Evolutionary conservation across 2,888 invertebrate genomes (phyloP).

Genomic region (Acrocyrtus sp.): DNA sequence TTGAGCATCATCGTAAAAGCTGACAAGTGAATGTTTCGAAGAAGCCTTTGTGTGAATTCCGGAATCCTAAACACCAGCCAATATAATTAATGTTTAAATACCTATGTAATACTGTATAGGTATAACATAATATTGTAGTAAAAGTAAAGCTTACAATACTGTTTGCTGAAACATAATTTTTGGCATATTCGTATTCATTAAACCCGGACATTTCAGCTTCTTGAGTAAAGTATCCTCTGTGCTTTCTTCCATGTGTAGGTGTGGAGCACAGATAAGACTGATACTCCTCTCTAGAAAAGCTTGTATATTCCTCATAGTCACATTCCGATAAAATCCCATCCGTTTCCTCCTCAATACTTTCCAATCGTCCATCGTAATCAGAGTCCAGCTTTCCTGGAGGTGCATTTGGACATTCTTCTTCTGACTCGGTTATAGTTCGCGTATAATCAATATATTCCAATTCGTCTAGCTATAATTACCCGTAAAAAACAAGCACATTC

Average conservation of each 20-base stretch:
- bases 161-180: background rate
- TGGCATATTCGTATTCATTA: background rate
- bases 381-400: background rate
- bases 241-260: slow-evolving; percentile 9
- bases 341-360: slow-evolving; percentile 18
- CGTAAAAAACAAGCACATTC: too few relatives aligned
- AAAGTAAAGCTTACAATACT: too few relatives aligned
- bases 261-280: slow-evolving; percentile 32
- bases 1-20: too few relatives aligned
- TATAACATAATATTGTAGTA: too few relatives aligned
- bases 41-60: too few relatives aligned
- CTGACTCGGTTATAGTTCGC: background rate
- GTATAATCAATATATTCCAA: slow-evolving; percentile 26
- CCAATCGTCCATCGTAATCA: background rate
- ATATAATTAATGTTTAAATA: too few relatives aligned
- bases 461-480: slow-evolving; percentile 25
- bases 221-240: slow-evolving; percentile 9
- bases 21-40: too few relatives aligned
- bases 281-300: background rate
- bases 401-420: slow-evolving; percentile 7
- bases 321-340: background rate
- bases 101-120: too few relatives aligned
- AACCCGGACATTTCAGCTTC: slow-evolving; percentile 7
- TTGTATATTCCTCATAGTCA: background rate
- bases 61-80: too few relatives aligned